These are phyloP conservation scores for Lithophane socia DNA, from an alignment of 2,888 invertebrate species.

Conservation along the genomic window DNA sequence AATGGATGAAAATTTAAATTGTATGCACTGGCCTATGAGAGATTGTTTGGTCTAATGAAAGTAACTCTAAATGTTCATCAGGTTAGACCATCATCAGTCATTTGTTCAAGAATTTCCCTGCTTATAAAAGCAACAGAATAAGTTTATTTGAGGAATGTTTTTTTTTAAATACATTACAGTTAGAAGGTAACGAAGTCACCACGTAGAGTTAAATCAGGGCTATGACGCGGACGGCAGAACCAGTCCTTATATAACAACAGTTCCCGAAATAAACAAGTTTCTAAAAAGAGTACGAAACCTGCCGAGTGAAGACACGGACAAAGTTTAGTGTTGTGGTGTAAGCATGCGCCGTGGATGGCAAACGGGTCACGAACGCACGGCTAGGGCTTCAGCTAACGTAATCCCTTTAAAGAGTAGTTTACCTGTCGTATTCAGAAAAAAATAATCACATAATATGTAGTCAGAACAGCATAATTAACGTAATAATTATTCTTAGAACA, in stretches of 20 bases:
- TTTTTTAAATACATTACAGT: background rate
- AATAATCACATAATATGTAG: conserved; percentile 57
- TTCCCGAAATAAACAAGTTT: conserved; percentile 21
- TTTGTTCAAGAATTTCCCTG: background rate
- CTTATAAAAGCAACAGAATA: background rate
- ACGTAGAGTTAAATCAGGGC: background rate
- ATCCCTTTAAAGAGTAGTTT: conserved; percentile 87
- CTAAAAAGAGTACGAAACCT: conserved; percentile 13
- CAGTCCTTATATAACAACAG: background rate
- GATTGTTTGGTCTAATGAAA: background rate
- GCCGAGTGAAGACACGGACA: conserved; percentile 27
- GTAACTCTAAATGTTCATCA: background rate
- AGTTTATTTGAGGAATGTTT: background rate
- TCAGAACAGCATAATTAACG: conserved; percentile 60
- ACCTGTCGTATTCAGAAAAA: conserved; percentile 69
- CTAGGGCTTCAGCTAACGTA: conserved; percentile 86
- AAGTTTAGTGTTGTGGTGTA: conserved; percentile 75
- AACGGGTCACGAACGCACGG: conserved; percentile 89
- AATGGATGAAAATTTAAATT: conserved; percentile 25
- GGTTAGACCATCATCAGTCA: background rate
- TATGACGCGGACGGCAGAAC: background rate
- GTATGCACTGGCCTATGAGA: conserved; percentile 14
- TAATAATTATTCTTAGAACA: conserved; percentile 34
- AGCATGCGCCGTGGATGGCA: conserved; percentile 86
- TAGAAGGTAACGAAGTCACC: background rate